These are phyloP conservation scores for Simalia tracyae DNA, from an alignment of 2,797 vertebrate genomes.

Conservation along the genomic window DNA sequence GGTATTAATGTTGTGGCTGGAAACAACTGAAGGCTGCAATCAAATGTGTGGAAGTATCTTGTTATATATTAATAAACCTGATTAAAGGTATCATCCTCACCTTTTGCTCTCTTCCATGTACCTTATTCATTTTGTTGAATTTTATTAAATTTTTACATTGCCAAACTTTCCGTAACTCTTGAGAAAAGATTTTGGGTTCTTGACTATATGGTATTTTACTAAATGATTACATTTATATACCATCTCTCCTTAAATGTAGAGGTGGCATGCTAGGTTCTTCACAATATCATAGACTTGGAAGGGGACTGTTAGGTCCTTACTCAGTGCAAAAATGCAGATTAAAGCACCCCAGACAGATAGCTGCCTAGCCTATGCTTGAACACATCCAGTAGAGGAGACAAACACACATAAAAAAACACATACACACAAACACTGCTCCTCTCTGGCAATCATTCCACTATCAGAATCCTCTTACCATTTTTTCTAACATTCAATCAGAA, in stretches of 20 bases:
- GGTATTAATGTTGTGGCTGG: background rate
- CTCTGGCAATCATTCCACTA: background rate
- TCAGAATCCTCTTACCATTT: background rate
- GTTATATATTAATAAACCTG: background rate
- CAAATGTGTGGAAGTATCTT: background rate
- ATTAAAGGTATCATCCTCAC: background rate
- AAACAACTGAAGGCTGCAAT: background rate
- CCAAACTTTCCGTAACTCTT: background rate
- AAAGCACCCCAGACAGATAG: background rate
- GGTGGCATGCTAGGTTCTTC: background rate
- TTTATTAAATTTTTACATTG: background rate
- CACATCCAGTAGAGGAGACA: background rate
- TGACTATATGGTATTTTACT: background rate
- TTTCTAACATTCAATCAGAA: background rate
- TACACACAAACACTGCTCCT: background rate
- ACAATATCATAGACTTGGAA: background rate
- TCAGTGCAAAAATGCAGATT: background rate
- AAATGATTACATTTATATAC: background rate
- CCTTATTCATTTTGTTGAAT: background rate
- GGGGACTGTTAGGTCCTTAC: background rate
- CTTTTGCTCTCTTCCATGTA: background rate
- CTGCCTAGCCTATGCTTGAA: background rate
- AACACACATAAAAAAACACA: background rate
- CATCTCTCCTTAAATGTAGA: background rate
- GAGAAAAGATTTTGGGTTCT: background rate